These are phyloP conservation scores for Cataglyphis hispanica DNA, from an alignment of 1,140 invertebrate species.

Conservation along the genomic window DNA sequence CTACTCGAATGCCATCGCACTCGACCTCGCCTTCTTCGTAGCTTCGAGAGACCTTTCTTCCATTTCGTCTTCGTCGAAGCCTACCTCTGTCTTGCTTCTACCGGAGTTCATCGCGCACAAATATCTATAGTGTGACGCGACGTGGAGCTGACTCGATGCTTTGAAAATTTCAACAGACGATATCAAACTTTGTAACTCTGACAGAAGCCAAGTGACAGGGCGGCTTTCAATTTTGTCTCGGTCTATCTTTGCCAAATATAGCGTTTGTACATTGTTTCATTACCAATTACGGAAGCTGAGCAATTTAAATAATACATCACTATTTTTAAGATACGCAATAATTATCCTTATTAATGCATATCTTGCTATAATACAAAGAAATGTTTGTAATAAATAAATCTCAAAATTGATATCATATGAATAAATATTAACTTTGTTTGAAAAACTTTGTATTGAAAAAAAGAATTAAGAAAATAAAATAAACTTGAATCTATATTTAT, in stretches of 20 bases:
- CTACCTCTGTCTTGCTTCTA: neutral
- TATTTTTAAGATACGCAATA: neutral
- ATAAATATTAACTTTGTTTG: constrained; percentile 1
- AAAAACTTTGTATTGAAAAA: too few relatives aligned
- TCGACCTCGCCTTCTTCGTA: constrained; percentile 10
- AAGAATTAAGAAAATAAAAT: neutral
- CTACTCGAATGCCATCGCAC: constrained; percentile 18
- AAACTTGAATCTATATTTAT: neutral
- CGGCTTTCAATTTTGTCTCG: constrained; percentile 30
- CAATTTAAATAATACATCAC: neutral
- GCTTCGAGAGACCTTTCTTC: constrained; percentile 56
- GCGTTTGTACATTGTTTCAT: neutral
- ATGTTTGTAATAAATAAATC: constrained; percentile 11
- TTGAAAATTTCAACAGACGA: constrained; percentile 55
- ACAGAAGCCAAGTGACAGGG: neutral
- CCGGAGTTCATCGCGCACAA: constrained; percentile 53
- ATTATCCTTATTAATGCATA: neutral
- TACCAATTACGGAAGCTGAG: neutral
- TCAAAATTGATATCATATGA: neutral
- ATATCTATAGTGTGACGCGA: constrained; percentile 46
- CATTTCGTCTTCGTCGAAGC: constrained; percentile 31
- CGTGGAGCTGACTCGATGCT: constrained; percentile 46
- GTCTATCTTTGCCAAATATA: neutral
- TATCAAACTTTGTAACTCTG: constrained; percentile 38
- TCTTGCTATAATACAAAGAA: neutral